Evolutionary conservation across 2,888 invertebrate genomes (phyloP).

Genomic region (Mesorhabditis belari): DNA sequence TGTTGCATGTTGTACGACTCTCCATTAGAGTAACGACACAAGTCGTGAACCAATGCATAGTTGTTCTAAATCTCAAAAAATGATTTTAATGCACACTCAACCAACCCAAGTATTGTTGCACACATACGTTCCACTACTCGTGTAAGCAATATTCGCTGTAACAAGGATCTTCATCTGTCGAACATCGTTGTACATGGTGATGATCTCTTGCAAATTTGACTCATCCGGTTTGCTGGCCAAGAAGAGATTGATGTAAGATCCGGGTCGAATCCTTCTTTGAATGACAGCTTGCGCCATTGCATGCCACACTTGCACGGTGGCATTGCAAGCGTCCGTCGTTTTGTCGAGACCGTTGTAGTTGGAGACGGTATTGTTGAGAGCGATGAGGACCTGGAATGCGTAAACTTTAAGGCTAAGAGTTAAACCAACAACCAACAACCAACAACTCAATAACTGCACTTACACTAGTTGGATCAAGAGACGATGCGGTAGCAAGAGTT

Average conservation of each 20-base stretch:
- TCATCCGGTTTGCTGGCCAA: slow-evolving; percentile 2
- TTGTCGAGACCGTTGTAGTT: neutral
- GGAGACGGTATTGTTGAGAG: slow-evolving; percentile 9
- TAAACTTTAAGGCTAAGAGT: too few species aligned
- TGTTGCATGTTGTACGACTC: neutral
- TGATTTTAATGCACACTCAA: too few species aligned
- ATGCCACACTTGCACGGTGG: slow-evolving; percentile 15
- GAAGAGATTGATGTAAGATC: slow-evolving; percentile 33
- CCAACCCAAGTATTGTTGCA: neutral
- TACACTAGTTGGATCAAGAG: slow-evolving; percentile 10
- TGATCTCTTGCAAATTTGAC: neutral
- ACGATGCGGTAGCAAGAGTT: slow-evolving; percentile 15
- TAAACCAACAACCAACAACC: neutral
- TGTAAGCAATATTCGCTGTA: neutral
- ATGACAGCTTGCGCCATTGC: slow-evolving; percentile 21
- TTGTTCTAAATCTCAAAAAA: too few species aligned
- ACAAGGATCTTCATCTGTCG: neutral
- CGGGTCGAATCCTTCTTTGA: slow-evolving; percentile 14
- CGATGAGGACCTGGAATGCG: slow-evolving; percentile 9
- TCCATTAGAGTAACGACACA: neutral
- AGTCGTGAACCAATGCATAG: neutral
- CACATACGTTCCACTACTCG: neutral
- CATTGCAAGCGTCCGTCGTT: neutral
- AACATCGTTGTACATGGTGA: neutral
- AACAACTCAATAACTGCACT: too few species aligned